These are phyloP conservation scores for Eudyptes chrysolophus DNA, from an alignment of 2,113 vertebrate genomes.

Conservation along the genomic window DNA sequence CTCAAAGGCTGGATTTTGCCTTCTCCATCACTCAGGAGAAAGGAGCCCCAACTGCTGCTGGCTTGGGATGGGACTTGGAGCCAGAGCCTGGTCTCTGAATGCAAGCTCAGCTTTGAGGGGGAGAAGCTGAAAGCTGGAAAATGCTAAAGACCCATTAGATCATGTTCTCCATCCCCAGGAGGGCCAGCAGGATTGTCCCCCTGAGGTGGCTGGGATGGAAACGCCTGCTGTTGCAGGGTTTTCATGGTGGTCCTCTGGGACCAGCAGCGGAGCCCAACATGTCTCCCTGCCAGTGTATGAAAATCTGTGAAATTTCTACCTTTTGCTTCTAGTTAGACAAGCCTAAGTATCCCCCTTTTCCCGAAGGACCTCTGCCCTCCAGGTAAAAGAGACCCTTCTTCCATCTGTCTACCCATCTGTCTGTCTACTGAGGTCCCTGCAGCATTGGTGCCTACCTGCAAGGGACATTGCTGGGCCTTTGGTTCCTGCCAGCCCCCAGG, in stretches of 20 bases:
- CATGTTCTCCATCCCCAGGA: neutral
- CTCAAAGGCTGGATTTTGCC: slow-evolving; percentile 16
- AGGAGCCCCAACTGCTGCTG: neutral
- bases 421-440: neutral
- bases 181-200: neutral
- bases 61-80: neutral
- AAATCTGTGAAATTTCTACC: neutral
- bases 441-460: neutral
- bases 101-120: neutral
- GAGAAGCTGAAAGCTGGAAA: neutral
- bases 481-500: neutral
- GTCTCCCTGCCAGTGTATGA: neutral
- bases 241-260: slow-evolving; percentile 17
- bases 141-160: slow-evolving; percentile 19
- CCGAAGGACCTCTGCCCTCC: neutral
- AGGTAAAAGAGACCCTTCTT: neutral
- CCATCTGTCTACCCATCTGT: neutral
- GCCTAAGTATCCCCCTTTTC: neutral
- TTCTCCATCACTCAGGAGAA: neutral
- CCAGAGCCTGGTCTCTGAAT: neutral
- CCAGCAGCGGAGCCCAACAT: neutral
- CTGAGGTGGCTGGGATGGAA: neutral
- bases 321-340: slow-evolving; percentile 10
- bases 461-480: neutral
- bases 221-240: neutral